Evolutionary conservation across 2,113 vertebrate genomes (phyloP).

Genomic region (Prolemur simus): DNA sequence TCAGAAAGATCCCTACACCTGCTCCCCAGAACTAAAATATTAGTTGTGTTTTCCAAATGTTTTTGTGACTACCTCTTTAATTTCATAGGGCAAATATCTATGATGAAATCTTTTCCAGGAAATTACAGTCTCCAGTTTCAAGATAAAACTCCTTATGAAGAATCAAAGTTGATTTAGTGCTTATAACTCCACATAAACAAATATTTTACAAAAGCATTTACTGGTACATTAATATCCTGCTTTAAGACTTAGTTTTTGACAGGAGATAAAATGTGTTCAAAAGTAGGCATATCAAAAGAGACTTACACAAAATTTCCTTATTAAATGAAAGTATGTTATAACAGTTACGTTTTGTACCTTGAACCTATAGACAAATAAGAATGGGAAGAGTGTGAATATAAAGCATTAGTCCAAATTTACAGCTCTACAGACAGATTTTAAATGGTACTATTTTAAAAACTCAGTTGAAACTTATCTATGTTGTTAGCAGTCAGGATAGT

Average conservation of each 20-base stretch:
- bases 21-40: not conserved
- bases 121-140: conserved; percentile 59
- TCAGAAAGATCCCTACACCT: not conserved
- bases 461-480: not conserved
- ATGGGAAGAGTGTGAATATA: not conserved
- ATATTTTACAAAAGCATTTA: conserved; percentile 39
- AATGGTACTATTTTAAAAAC: not conserved
- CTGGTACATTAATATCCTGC: conserved; percentile 65
- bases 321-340: not conserved
- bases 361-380: not conserved
- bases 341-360: not conserved
- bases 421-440: not conserved
- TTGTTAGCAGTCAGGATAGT: not conserved
- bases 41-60: not conserved
- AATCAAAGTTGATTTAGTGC: conserved; percentile 38
- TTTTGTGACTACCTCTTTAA: conserved; percentile 23
- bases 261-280: conserved; percentile 25
- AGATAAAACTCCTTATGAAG: conserved; percentile 42
- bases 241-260: not conserved
- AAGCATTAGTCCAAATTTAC: not conserved
- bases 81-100: conserved; percentile 28
- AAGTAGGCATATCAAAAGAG: conserved; percentile 6
- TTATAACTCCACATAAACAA: conserved; percentile 16
- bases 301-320: not conserved
- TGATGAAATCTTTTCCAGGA: conserved; percentile 77